Percentiles rank a stretch among this genome's conserved stretches.
Evolutionary conservation across 1,140 invertebrate genomes (phyloP).

Genomic region (Dinoponera quadriceps): DNA sequence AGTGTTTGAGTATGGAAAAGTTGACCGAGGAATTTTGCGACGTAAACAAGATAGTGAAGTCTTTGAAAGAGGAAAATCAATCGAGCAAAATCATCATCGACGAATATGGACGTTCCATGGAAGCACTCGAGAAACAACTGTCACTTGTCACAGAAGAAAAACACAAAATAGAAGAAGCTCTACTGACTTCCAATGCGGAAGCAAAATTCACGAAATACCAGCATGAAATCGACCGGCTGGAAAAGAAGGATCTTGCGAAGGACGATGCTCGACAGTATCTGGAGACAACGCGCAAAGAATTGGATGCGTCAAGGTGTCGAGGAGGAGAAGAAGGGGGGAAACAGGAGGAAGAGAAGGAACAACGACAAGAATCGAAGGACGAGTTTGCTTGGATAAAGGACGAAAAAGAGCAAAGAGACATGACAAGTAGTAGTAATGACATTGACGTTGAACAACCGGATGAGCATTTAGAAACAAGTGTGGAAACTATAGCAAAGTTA

Average conservation of each 20-base stretch:
- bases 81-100: slow-evolving; percentile 17
- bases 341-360: slow-evolving; percentile 34
- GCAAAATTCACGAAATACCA: slow-evolving; percentile 42
- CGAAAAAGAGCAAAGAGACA: not conserved
- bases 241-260: slow-evolving; percentile 32
- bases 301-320: slow-evolving; percentile 43
- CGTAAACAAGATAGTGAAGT: slow-evolving; percentile 31
- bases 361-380: slow-evolving; percentile 14
- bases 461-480: slow-evolving; percentile 38
- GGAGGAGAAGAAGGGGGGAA: slow-evolving; percentile 32
- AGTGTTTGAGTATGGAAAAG: slow-evolving; percentile 20
- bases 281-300: slow-evolving; percentile 8
- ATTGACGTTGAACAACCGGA: slow-evolving; percentile 24
- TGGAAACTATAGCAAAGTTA: slow-evolving; percentile 27
- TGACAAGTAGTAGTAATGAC: slow-evolving; percentile 2
- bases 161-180: slow-evolving; percentile 20
- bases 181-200: slow-evolving; percentile 1
- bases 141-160: slow-evolving; percentile 25
- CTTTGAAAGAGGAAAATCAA: slow-evolving; percentile 31
- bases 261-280: slow-evolving; percentile 25
- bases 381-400: slow-evolving; percentile 51
- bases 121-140: slow-evolving; percentile 41
- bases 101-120: slow-evolving; percentile 45
- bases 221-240: slow-evolving; percentile 9
- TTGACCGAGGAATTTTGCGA: not conserved